phyloP scores from a whole-genome alignment of 2,888 invertebrate genomes.

The Anagyrus pseudococci region DNA sequence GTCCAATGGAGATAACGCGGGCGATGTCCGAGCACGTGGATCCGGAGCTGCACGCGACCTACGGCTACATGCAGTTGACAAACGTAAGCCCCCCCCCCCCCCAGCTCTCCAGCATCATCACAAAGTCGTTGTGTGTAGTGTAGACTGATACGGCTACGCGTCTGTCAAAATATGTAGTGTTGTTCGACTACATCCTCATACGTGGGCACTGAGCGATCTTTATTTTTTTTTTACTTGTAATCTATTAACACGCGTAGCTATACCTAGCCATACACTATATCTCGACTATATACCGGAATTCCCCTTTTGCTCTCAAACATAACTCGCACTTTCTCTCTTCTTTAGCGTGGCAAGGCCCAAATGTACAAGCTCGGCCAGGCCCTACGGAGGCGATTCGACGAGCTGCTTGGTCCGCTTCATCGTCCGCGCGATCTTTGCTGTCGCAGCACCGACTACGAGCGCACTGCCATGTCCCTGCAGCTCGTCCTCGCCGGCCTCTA shows the following conservation, averaged over 20 bases:
- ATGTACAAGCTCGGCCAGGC: conserved; percentile 62
- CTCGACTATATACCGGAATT: too few species aligned
- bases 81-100: conserved; percentile 21
- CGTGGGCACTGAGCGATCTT: too few species aligned
- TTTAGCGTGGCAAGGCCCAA: conserved; percentile 66
- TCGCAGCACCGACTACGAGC: conserved; percentile 71
- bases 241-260: too few species aligned
- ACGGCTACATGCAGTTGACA: conserved; percentile 24
- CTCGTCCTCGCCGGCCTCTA: conserved; percentile 72
- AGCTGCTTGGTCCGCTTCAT: conserved; percentile 62
- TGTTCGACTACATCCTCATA: too few species aligned
- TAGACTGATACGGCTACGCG: too few species aligned
- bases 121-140: too few species aligned
- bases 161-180: too few species aligned
- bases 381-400: conserved; percentile 62
- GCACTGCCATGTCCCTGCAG: conserved; percentile 76
- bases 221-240: too few species aligned
- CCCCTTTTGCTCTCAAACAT: too few species aligned
- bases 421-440: conserved; percentile 54
- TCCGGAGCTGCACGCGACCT: not conserved
- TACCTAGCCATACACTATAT: too few species aligned
- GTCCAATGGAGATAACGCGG: not conserved
- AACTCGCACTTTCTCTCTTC: too few species aligned
- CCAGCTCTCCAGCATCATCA: too few species aligned
- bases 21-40: not conserved